Evolutionary conservation across 2,113 vertebrate genomes (phyloP).

Genomic region (Sinocyclocheilus maitianheensis): DNA sequence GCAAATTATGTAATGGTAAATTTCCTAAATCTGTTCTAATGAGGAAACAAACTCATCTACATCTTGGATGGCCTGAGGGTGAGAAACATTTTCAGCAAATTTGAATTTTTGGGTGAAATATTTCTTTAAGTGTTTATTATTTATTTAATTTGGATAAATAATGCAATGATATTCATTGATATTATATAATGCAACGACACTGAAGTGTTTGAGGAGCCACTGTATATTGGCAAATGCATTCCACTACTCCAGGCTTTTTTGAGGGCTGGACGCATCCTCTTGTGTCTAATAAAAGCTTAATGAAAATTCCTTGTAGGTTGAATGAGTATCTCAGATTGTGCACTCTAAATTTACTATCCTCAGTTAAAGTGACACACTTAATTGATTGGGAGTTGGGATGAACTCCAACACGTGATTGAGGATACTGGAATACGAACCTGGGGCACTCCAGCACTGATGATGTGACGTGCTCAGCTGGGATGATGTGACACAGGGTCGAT

Average conservation of each 20-base stretch:
- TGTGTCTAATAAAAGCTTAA: constrained; percentile 29
- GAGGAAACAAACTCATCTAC: too few species aligned
- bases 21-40: too few species aligned
- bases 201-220: neutral
- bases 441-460: constrained; percentile 7
- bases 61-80: too few species aligned
- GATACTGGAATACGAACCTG: neutral
- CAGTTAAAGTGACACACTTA: constrained; percentile 27
- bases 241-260: neutral
- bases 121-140: too few species aligned
- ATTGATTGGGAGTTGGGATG: constrained; percentile 30
- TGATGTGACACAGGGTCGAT: constrained; percentile 34
- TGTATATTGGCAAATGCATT: neutral
- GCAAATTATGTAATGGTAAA: too few species aligned
- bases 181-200: neutral
- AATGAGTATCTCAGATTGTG: constrained; percentile 28
- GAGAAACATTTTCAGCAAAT: too few species aligned
- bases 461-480: constrained; percentile 23
- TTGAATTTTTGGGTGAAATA: too few species aligned
- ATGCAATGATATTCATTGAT: neutral
- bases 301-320: constrained; percentile 17
- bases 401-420: neutral
- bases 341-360: neutral
- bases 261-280: neutral
- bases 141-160: too few species aligned